A percentile compares a stretch with the other conserved stretches of the same genome.
Evolutionary conservation across 1,140 invertebrate genomes (phyloP).

Genomic region (Anastatus disparis): DNA sequence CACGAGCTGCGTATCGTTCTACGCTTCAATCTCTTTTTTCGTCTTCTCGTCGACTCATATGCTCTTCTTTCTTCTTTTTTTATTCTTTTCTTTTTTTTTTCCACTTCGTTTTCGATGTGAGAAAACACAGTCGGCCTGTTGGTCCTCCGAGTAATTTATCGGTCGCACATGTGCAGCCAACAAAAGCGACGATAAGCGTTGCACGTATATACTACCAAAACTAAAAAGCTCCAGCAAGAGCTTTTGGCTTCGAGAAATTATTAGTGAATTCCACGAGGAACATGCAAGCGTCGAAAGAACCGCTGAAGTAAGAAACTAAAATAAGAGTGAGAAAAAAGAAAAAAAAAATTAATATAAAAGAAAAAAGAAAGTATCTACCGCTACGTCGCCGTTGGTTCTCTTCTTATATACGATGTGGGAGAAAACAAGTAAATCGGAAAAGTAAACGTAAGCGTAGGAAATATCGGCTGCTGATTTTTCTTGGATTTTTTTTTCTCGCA

Average conservation of each 20-base stretch:
- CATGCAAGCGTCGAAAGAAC: slow-evolving; percentile 42
- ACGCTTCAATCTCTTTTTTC: not conserved
- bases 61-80: slow-evolving; percentile 24
- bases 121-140: slow-evolving; percentile 13
- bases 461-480: slow-evolving; percentile 7
- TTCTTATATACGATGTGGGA: not conserved
- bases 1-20: no score
- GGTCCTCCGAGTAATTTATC: slow-evolving; percentile 49
- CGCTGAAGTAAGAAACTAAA: slow-evolving; percentile 40
- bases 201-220: not conserved
- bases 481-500: not conserved
- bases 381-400: not conserved
- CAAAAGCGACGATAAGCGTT: slow-evolving; percentile 49
- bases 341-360: no score
- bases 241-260: slow-evolving; percentile 46
- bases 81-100: not conserved
- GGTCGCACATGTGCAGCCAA: slow-evolving; percentile 49
- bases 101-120: not conserved
- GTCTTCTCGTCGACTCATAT: not conserved
- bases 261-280: slow-evolving; percentile 49
- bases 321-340: no score
- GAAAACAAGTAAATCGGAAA: slow-evolving; percentile 17
- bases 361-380: not conserved
- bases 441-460: not conserved
- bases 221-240: slow-evolving; percentile 44